These are phyloP conservation scores for Lutraria lutraria DNA, from an alignment of 2,888 invertebrate species.

Conservation along the genomic window DNA sequence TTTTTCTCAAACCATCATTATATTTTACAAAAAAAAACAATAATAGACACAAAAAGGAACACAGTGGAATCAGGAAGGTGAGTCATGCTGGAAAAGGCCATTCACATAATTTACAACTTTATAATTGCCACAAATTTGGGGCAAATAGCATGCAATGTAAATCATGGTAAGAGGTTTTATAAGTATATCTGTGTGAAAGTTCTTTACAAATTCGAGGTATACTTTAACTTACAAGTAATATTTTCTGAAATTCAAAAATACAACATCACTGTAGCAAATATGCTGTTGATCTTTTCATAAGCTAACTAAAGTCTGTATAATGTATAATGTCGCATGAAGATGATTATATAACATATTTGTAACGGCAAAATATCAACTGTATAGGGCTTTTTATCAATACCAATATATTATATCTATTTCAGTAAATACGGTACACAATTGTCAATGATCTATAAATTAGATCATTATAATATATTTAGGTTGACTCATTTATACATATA, in stretches of 20 bases:
- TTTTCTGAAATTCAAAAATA: slow-evolving; percentile 36
- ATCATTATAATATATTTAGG: no score
- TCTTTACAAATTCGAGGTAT: background rate
- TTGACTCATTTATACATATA: no score
- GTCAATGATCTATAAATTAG: no score
- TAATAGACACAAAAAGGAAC: background rate
- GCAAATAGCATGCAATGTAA: background rate
- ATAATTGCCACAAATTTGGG: background rate
- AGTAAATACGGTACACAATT: no score
- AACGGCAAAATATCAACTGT: background rate
- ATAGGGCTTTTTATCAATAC: no score
- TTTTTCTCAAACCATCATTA: background rate
- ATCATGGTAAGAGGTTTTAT: background rate
- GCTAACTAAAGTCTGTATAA: background rate
- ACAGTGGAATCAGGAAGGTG: background rate
- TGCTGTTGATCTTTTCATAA: background rate
- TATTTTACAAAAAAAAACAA: background rate
- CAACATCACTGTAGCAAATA: background rate
- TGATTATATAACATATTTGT: background rate
- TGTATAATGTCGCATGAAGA: background rate
- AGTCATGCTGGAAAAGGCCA: background rate
- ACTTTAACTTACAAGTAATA: slow-evolving; percentile 41
- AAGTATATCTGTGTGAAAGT: background rate
- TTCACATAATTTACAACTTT: background rate
- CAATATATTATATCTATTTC: no score